phyloP scores from a whole-genome alignment of 2,797 vertebrate genomes.

The Rhadinocentrus ornatus region DNA sequence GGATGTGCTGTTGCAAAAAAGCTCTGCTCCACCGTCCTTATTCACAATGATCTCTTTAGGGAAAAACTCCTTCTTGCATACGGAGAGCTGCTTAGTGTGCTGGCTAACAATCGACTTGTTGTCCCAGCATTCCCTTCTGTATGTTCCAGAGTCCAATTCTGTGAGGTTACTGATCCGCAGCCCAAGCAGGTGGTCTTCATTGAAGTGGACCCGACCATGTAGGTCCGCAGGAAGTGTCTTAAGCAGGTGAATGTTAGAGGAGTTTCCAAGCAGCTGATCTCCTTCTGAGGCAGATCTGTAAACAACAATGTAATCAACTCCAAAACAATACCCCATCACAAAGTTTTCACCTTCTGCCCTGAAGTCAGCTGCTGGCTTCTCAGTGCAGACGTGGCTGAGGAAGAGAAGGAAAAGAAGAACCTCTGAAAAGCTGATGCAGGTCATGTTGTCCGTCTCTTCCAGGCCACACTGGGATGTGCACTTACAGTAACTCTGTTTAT shows the following conservation, averaged over 20 bases:
- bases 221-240: slow-evolving; percentile 48
- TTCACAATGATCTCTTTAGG: slow-evolving; percentile 45
- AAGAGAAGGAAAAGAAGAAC: slow-evolving; percentile 67
- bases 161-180: slow-evolving; percentile 68
- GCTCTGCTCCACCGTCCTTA: slow-evolving; percentile 33
- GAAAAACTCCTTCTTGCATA: slow-evolving; percentile 68
- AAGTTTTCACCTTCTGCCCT: slow-evolving; percentile 37
- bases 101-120: slow-evolving; percentile 37
- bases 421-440: slow-evolving; percentile 18
- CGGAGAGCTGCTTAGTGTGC: slow-evolving; percentile 50
- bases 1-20: slow-evolving; percentile 62
- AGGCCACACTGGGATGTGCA: slow-evolving; percentile 27
- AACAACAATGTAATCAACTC: slow-evolving; percentile 74
- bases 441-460: slow-evolving; percentile 65
- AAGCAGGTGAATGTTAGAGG: slow-evolving; percentile 36
- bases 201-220: slow-evolving; percentile 58
- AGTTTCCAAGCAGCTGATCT: slow-evolving; percentile 76
- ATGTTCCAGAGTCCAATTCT: slow-evolving; percentile 72
- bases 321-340: slow-evolving; percentile 80
- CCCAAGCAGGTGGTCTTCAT: slow-evolving; percentile 52
- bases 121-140: slow-evolving; percentile 79
- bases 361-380: slow-evolving; percentile 62
- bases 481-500: slow-evolving; percentile 19
- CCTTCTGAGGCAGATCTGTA: slow-evolving; percentile 59
- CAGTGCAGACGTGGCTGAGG: slow-evolving; percentile 39